Conservation (phyloP, 1,140 invertebrate species). For the Drosophila quadrilineata region DNA sequence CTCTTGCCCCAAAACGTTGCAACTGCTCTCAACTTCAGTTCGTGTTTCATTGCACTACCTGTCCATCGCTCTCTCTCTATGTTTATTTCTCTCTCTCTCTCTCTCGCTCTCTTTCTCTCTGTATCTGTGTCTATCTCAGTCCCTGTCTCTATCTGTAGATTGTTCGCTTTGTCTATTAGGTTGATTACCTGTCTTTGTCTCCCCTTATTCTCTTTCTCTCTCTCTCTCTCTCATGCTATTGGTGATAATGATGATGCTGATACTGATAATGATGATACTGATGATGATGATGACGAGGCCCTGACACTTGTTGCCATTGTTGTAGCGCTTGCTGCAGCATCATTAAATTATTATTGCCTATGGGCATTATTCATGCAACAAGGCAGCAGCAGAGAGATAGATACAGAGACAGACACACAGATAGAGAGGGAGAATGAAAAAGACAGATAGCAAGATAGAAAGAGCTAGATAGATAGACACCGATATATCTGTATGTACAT, state of each 20-base stretch:
- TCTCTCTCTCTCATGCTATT: too few species aligned
- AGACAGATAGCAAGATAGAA: conserved; percentile 8
- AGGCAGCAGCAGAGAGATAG: conserved; percentile 6
- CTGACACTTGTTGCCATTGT: conserved; percentile 51
- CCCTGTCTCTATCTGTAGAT: conserved; percentile 3
- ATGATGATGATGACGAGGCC: conserved; percentile 45
- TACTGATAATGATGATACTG: conserved; percentile 16
- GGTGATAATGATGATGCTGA: neutral
- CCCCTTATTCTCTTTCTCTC: too few species aligned
- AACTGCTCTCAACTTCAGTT: conserved; percentile 1
- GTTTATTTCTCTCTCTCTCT: neutral
- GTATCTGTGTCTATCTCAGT: too few species aligned
- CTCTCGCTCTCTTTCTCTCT: neutral
- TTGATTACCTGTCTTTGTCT: conserved; percentile 44
- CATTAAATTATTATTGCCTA: conserved; percentile 74
- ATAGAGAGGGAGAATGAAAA: conserved; percentile 10
- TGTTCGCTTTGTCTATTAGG: conserved; percentile 33
- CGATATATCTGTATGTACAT: too few species aligned
- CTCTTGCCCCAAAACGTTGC: conserved; percentile 24
- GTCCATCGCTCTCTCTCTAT: neutral
- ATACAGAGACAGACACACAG: neutral
- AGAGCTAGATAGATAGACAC: conserved; percentile 18
- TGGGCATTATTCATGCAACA: conserved; percentile 45
- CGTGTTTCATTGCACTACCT: neutral
- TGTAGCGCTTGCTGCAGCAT: conserved; percentile 47